Base-by-base conservation (phyloP, 2,797 vertebrate genomes). In the Ctenochaetus hawaiiensis region DNA sequence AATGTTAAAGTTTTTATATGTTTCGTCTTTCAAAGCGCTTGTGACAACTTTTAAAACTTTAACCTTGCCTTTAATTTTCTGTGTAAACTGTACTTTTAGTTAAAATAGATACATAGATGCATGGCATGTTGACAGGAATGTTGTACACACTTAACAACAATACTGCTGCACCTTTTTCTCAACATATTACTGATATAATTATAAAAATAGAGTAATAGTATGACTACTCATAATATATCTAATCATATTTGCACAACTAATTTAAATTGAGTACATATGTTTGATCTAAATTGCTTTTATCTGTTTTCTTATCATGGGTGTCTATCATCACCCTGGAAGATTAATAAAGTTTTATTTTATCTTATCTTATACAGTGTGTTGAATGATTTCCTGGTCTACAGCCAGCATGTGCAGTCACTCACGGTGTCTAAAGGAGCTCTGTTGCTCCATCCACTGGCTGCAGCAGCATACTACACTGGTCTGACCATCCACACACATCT, bases 361-460 rank as follows among this genome's bases (percentile, higher is more conserved):
- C 8, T 34, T 22, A 49, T 54, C 16, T 47, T 11, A 34, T 13
- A 16, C 23, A 49, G 13, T 20, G 0, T 52, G 13, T 51, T 73
- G 53, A 26, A 22, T 51, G 0, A 12, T 8, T 20, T 16, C 1
- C 51, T 60, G 47, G n/a, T 52, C 45, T 34, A 41, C 3, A 5
- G 20, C 11, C 13, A 57, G 44, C 12, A 6, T 18, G 34, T 11
- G 2, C 22, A 34, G 23, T 61, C 11, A 13, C 41, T 48, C n/a
- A 5, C 6, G 8, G n/a, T 13, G 59, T 78, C 43, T 82, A 82
- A 61, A 73, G 54, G 93, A 90, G 92, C 87, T 90, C 84, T 82
- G 39, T 78, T 52, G 84, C 85, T 20, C 91, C 91, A 84, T 82
- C 92, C 53, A 81, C 84, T 92, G 93, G 87, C 8, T 0, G 23